Base-by-base conservation (phyloP, 2,888 invertebrate genomes). In the Nycteola revayana region DNA sequence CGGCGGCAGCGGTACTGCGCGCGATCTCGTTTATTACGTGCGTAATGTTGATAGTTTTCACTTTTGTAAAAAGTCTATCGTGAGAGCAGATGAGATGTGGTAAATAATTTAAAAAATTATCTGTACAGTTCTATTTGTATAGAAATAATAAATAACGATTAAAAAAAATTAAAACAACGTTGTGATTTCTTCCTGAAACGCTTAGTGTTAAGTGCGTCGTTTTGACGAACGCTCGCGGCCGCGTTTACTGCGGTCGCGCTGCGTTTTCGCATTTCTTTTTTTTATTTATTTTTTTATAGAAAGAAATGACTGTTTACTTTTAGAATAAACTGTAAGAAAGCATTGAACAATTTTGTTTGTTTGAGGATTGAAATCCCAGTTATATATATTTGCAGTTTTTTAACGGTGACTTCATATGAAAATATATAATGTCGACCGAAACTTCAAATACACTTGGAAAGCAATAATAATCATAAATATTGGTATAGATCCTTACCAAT, bases 111-210 rank as follows among this genome's bases (percentile, higher is more conserved):
- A 89, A 89, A 60, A 80, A 84, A 82, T 75, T 84, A 87, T 88
- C 88, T 90, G 90, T 90, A 90, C 90, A 90, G 89, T 89, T 86
- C 86, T 90, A 89, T 90, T 90, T 89, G 90, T 90, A 90, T 90
- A 90, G 90, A 89, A 89, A 86, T 89, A 89, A 89, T 86, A 83
- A 89, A 89, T 87, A 88, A 90, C 74, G 82, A 89, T 88, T 87
- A 74, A 84, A 89, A 81, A 85, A 81, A 75, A 72, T 78, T 69
- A 74, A 84, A 81, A 83, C 66, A 70, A 83, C 75, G 81, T 86
- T 86, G 85, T 88, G 86, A 86, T 86, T 86, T 87, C 77, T 75
- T 84, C 76, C 77, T 74, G 14, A 53, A 61, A 56, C 56, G 77
- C 62, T 76, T 77, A 78, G 78, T 54, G 69, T 54, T 79, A 75